phyloP scores from a whole-genome alignment of 2,888 invertebrate genomes.

The Panzeria rudis region DNA sequence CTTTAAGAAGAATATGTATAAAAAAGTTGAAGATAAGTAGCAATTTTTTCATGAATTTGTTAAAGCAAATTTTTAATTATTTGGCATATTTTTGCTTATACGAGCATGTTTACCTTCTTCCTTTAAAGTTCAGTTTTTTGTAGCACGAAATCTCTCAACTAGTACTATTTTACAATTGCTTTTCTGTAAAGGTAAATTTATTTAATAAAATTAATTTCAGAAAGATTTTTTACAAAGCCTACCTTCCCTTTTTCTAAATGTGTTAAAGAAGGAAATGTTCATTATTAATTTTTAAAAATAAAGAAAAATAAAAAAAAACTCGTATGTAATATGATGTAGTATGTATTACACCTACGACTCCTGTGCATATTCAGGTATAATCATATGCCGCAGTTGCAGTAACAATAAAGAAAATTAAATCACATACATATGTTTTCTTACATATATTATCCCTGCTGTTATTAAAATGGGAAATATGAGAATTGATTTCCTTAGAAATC shows the following conservation, averaged over 20 bases:
- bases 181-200: too few species aligned
- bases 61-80: too few species aligned
- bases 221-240: not conserved
- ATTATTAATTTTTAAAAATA: not conserved
- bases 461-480: slow-evolving; percentile 30
- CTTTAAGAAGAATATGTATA: not conserved
- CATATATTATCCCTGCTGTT: slow-evolving; percentile 5
- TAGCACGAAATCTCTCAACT: too few species aligned
- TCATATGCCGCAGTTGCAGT: slow-evolving; percentile 27
- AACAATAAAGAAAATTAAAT: slow-evolving; percentile 27
- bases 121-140: too few species aligned
- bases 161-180: too few species aligned
- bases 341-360: slow-evolving; percentile 31
- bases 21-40: too few species aligned
- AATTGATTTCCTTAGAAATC: slow-evolving; percentile 25
- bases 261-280: not conserved
- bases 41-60: too few species aligned
- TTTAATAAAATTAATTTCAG: not conserved
- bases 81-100: too few species aligned
- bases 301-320: not conserved
- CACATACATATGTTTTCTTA: slow-evolving; percentile 34
- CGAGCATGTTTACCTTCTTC: too few species aligned
- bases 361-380: slow-evolving; percentile 30
- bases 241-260: slow-evolving; percentile 20
- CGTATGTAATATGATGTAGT: slow-evolving; percentile 32